Conservation (phyloP, 2,113 vertebrate species). For the Australoheros scitulus region DNA sequence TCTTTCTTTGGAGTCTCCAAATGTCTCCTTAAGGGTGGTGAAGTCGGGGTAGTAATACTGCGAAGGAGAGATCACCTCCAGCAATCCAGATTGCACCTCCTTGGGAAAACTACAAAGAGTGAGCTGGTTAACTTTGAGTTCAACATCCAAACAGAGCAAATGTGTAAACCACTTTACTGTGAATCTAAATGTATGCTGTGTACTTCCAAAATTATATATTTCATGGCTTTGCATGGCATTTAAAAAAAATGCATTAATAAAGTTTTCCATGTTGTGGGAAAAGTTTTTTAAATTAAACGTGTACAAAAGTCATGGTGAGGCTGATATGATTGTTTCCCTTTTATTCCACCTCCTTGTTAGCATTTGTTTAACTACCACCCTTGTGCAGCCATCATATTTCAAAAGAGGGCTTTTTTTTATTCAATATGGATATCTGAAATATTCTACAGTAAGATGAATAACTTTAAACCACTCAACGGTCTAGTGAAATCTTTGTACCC, state of each 20-base stretch:
- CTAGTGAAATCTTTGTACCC: background rate
- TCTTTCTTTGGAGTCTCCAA: conserved; percentile 81
- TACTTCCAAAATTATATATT: background rate
- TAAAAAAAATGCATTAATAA: background rate
- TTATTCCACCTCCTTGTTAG: background rate
- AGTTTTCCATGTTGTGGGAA: background rate
- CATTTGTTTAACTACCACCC: background rate
- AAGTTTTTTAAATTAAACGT: background rate
- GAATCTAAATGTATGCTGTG: background rate
- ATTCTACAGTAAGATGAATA: background rate
- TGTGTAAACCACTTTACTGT: background rate
- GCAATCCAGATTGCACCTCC: conserved; percentile 50
- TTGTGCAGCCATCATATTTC: background rate
- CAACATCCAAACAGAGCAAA: background rate
- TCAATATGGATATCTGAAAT: background rate
- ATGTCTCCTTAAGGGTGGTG: conserved; percentile 69
- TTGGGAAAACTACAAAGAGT: conserved; percentile 48
- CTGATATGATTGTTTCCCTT: background rate
- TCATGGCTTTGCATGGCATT: background rate
- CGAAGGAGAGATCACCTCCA: conserved; percentile 61
- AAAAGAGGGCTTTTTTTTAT: background rate
- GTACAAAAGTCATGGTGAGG: background rate
- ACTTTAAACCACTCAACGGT: background rate
- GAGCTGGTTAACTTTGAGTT: background rate
- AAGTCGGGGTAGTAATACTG: conserved; percentile 73